These are phyloP conservation scores for Itoplectis maculator DNA, from an alignment of 2,888 invertebrate species.

Conservation along the genomic window DNA sequence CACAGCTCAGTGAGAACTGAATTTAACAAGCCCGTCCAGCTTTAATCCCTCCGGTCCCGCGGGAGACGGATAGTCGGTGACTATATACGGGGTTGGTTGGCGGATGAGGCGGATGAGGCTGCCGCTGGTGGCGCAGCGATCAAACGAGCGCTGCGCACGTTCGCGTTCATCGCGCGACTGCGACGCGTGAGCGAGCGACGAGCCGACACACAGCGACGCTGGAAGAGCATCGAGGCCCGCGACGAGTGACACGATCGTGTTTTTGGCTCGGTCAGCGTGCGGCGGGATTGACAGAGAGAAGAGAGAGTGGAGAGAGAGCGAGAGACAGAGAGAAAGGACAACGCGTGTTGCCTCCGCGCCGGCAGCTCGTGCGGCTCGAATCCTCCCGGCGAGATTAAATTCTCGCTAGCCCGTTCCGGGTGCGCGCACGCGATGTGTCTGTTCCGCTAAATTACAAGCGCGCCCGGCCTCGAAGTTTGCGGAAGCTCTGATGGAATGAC, in stretches of 20 bases:
- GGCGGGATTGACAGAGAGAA: too few species aligned
- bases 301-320: neutral
- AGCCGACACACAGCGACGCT: conserved; percentile 13
- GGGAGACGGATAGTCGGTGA: conserved; percentile 34
- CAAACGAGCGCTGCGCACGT: conserved; percentile 45
- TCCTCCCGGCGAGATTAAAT: conserved; percentile 55
- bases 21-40: conserved; percentile 50
- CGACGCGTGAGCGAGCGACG: conserved; percentile 37
- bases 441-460: conserved; percentile 51
- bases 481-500: conserved; percentile 50
- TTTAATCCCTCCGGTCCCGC: conserved; percentile 50
- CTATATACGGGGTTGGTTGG: too few species aligned
- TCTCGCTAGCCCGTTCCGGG: conserved; percentile 27
- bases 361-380: conserved; percentile 48
- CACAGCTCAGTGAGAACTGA: conserved; percentile 33
- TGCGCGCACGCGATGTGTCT: conserved; percentile 50
- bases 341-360: conserved; percentile 2
- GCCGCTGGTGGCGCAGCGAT: conserved; percentile 23
- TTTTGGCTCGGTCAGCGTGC: conserved; percentile 41
- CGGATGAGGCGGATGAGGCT: conserved; percentile 4
- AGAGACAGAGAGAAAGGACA: neutral
- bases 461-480: conserved; percentile 41
- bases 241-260: conserved; percentile 31
- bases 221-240: conserved; percentile 32
- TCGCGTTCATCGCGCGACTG: too few species aligned